These are phyloP conservation scores for Matsumurasca onukii DNA, from an alignment of 1,140 invertebrate genomes.

Conservation along the genomic window DNA sequence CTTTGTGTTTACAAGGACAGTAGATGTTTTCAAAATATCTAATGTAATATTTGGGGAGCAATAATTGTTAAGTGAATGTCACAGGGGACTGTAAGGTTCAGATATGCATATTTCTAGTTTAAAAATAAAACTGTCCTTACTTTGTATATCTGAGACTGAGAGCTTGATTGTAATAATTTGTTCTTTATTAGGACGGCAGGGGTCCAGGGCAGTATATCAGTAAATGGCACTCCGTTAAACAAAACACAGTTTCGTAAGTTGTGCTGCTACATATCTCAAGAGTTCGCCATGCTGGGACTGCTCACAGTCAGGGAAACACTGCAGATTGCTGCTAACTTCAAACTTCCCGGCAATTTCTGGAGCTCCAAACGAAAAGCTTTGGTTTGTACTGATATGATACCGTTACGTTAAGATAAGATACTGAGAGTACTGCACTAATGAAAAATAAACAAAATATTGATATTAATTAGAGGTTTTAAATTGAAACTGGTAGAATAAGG, in stretches of 20 bases:
- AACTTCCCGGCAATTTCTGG: conserved; percentile 52
- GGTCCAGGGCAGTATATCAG: conserved; percentile 31
- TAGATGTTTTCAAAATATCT: no score
- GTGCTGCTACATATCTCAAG: conserved; percentile 66
- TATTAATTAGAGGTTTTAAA: background rate
- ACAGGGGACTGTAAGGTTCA: no score
- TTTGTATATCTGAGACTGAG: no score
- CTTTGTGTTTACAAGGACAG: no score
- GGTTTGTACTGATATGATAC: conserved; percentile 21
- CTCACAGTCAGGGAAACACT: conserved; percentile 85
- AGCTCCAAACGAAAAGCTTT: conserved; percentile 53
- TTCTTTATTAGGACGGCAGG: background rate
- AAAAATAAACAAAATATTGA: background rate
- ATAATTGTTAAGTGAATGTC: no score
- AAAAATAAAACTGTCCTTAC: no score
- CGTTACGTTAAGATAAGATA: background rate
- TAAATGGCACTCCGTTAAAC: conserved; percentile 36
- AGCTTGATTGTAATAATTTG: no score
- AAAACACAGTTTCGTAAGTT: conserved; percentile 54
- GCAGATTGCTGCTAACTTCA: conserved; percentile 81
- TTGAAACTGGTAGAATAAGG: no score
- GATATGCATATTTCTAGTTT: no score
- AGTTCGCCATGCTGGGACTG: conserved; percentile 67
- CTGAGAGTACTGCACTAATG: background rate
- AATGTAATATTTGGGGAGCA: no score